Base-by-base conservation (phyloP, 1,140 invertebrate species). In the Euura saliciscinereae region DNA sequence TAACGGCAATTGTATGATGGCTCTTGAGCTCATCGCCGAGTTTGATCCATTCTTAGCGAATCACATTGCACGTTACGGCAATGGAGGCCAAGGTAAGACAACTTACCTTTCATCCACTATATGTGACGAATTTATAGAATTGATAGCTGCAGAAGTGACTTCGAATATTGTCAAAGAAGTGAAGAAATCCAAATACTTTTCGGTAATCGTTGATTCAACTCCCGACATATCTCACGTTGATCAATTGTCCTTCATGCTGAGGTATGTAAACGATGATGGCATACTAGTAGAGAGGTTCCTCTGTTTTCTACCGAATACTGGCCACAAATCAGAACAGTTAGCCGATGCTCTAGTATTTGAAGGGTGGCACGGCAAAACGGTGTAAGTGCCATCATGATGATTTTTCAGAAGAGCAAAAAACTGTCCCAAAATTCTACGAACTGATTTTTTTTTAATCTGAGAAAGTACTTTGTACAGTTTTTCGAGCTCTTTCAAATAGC, bases 131-230 rank as follows among this genome's bases (percentile, higher is more conserved):
- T 75, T 87, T 65, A 80, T 86, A 77, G 42, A 73, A 2, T 68
- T 85, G 69, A 75, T 85, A 73, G 78, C 73, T 43, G 73, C 74
- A 44, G 71, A 77, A 67, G 76, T 79, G 3, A 44, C 69, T 65
- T 72, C 77, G 6, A 66, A 74, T 65, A 85, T 85, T 68, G 69
- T 79, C 46, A 59, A 79, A 45, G 77, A 86, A 78, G 66, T 83
- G 44, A 85, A 77, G 74, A 59, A 70, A 69, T 75, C 80, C 42
- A 82, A 82, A 75, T 87, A 87, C 76, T 88, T 79, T 77, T 80
- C 79, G 65, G n/a, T n/a, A n/a, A n/a, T n/a, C n/a, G n/a, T n/a
- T n/a, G n/a, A n/a, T n/a, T n/a, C n/a, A n/a, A n/a, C 81, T 28
- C 80, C 82, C 64, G 82, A 87, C 76, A 75, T 84, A 66, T 72